These are phyloP conservation scores for Aegotheles bennettii DNA, from an alignment of 2,113 vertebrate genomes.

Conservation along the genomic window DNA sequence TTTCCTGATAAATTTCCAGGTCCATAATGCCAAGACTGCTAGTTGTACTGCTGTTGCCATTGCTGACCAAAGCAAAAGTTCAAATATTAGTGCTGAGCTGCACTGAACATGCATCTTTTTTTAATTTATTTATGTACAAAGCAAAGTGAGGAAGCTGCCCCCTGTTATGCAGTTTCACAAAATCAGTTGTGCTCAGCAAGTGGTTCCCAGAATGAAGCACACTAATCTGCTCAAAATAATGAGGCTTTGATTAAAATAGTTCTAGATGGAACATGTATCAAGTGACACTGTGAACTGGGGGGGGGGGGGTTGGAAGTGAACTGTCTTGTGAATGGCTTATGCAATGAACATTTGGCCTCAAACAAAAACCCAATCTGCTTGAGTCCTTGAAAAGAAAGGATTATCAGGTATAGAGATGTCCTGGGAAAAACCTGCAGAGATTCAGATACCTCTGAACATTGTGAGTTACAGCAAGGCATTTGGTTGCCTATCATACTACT, in stretches of 20 bases:
- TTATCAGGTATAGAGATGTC: background rate
- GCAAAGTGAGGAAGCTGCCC: background rate
- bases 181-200: background rate
- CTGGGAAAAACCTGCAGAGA: background rate
- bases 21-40: constrained; percentile 90
- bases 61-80: constrained; percentile 86
- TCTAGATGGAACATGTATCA: background rate
- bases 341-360: background rate
- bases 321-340: background rate
- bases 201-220: background rate
- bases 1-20: constrained; percentile 90
- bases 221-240: background rate
- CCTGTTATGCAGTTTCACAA: background rate
- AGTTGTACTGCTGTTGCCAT: constrained; percentile 91
- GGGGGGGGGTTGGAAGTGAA: background rate
- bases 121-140: background rate
- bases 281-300: background rate
- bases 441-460: background rate
- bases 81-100: constrained; percentile 73
- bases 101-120: constrained; percentile 1
- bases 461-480: background rate
- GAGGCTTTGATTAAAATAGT: background rate
- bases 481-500: background rate
- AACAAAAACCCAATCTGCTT: background rate
- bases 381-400: background rate